phyloP scores from a whole-genome alignment of 2,888 invertebrate species.

The Ischnura elegans region DNA sequence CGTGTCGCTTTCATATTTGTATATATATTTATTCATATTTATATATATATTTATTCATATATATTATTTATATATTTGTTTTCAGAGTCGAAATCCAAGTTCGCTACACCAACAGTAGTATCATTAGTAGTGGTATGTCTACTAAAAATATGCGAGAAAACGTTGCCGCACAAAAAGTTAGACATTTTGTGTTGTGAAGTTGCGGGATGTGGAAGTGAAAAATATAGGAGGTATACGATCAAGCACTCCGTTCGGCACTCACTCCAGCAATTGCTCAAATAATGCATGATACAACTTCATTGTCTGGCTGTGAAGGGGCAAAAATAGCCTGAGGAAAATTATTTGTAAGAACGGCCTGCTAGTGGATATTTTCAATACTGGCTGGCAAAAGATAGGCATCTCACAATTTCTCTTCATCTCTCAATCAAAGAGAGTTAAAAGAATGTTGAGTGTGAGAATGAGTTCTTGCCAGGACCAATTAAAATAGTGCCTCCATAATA shows the following conservation, averaged over 20 bases:
- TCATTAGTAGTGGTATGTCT: conserved; percentile 61
- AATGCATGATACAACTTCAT: conserved; percentile 49
- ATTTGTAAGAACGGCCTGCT: conserved; percentile 29
- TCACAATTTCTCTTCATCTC: not conserved
- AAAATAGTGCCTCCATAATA: not conserved
- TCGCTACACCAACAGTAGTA: conserved; percentile 64
- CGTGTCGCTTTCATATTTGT: conserved; percentile 59
- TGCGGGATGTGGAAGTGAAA: conserved; percentile 59
- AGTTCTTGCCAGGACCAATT: not conserved
- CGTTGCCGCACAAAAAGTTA: conserved; percentile 64
- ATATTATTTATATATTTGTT: conserved; percentile 64
- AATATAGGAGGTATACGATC: conserved; percentile 64
- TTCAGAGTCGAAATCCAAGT: conserved; percentile 64
- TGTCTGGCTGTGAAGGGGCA: conserved; percentile 14
- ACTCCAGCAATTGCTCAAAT: conserved; percentile 56
- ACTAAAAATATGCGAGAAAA: conserved; percentile 62
- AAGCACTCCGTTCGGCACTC: conserved; percentile 50
- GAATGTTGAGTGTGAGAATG: not conserved
- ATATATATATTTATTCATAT: conserved; percentile 52
- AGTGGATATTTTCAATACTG: conserved; percentile 23
- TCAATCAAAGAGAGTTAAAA: not conserved
- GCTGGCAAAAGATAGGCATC: conserved; percentile 16
- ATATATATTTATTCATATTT: conserved; percentile 56
- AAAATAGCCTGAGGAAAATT: not conserved
- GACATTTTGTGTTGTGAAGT: conserved; percentile 62